phyloP scores from a whole-genome alignment of 2,888 invertebrate genomes.

The Sericinus montela region DNA sequence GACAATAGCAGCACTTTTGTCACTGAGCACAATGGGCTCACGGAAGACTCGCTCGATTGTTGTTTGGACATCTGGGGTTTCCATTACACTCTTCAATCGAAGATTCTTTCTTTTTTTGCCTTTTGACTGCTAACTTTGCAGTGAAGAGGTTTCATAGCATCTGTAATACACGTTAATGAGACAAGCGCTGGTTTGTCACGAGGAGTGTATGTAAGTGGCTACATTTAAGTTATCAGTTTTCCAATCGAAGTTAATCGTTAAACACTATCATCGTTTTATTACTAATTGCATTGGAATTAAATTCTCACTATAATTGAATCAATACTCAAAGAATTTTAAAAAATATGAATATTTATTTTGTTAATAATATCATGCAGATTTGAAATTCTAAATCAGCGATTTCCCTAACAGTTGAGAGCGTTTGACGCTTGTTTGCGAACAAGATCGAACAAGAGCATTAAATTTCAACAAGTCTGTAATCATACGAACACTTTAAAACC shows the following conservation, averaged over 20 bases:
- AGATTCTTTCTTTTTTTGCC: slow-evolving; percentile 3
- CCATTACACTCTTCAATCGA: slow-evolving; percentile 39
- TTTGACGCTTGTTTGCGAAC: slow-evolving; percentile 13
- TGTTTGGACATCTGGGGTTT: slow-evolving; percentile 75
- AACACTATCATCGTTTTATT: too few species aligned
- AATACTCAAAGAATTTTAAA: too few species aligned
- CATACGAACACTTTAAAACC: slow-evolving; percentile 71
- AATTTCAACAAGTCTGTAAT: slow-evolving; percentile 73
- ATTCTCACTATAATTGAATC: too few species aligned
- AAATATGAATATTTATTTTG: too few species aligned
- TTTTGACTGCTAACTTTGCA: slow-evolving; percentile 28
- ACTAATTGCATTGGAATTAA: too few species aligned
- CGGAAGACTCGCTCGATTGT: slow-evolving; percentile 48
- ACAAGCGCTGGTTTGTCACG: too few species aligned
- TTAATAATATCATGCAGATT: slow-evolving; percentile 2
- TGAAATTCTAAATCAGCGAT: slow-evolving; percentile 12
- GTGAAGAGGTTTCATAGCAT: slow-evolving; percentile 19
- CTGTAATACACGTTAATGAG: too few species aligned
- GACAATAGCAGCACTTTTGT: slow-evolving; percentile 63
- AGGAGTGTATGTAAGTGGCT: too few species aligned
- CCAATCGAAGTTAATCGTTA: too few species aligned
- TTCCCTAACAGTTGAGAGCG: slow-evolving; percentile 10
- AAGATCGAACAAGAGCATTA: slow-evolving; percentile 50
- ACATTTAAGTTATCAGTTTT: too few species aligned
- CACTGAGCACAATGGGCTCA: slow-evolving; percentile 50